These are phyloP conservation scores for Andrena fulva DNA, from an alignment of 2,888 invertebrate species.

Conservation along the genomic window DNA sequence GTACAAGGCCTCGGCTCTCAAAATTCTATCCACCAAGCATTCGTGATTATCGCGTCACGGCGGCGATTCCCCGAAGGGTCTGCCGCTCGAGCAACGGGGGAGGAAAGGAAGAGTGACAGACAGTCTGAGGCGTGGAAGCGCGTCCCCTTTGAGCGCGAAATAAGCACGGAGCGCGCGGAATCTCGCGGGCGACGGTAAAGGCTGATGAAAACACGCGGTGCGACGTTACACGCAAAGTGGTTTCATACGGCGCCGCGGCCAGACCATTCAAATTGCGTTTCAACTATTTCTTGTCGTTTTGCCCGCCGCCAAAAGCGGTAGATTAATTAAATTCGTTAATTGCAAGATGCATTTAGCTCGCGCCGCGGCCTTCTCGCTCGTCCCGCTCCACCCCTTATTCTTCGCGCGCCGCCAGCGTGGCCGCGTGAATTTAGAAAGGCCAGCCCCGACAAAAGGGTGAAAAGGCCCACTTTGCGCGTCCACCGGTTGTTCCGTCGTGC, in stretches of 20 bases:
- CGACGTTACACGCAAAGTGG: constrained; percentile 71
- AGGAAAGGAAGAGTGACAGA: constrained; percentile 25
- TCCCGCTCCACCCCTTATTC: constrained; percentile 46
- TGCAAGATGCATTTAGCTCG: constrained; percentile 82
- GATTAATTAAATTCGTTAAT: constrained; percentile 84
- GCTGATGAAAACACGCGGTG: constrained; percentile 57
- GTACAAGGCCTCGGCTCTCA: background rate
- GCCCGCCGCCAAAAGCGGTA: constrained; percentile 73
- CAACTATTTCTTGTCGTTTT: constrained; percentile 79
- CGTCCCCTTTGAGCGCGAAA: constrained; percentile 52
- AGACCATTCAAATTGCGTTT: constrained; percentile 79
- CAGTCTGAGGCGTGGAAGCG: constrained; percentile 40
- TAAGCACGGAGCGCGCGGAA: constrained; percentile 60
- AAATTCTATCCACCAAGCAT: background rate
- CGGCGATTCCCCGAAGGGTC: background rate
- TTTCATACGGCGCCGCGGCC: constrained; percentile 64
- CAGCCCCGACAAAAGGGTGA: constrained; percentile 43
- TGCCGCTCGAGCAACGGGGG: constrained; percentile 4
- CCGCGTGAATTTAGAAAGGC: constrained; percentile 58
- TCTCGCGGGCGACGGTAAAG: constrained; percentile 48
- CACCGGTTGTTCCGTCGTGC: constrained; percentile 30
- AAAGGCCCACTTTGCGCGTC: constrained; percentile 53
- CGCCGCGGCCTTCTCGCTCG: constrained; percentile 32
- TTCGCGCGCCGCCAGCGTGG: constrained; percentile 43
- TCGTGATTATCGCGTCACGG: constrained; percentile 6